Base-by-base conservation (phyloP, 2,888 invertebrate genomes). In the Gandaritis pyraliata region DNA sequence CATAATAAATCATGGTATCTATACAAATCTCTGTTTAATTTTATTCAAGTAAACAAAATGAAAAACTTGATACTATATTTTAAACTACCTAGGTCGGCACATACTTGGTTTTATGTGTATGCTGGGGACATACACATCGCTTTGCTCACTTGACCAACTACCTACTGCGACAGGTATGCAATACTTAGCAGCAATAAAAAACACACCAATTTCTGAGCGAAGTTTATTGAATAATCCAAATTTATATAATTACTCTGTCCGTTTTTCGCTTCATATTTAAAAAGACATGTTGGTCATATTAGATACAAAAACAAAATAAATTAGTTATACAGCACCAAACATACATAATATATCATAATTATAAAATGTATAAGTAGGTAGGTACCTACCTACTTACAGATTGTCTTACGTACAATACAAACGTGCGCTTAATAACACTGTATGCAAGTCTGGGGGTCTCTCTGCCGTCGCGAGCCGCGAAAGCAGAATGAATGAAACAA, bases 241-340 rank as follows among this genome's bases (percentile, higher is more conserved):
- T 88, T 87, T 89, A 87, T 85, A 90, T 87, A 88, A 78, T 79
- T 80, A 78, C 81, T 86, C 84, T 75, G 82, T 85, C 86, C 84
- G 75, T 81, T 85, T 87, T 81, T 88, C 88, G 87, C 86, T 88
- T 87, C 78, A 77, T 86, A 83, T n/a, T n/a, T 79, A 86, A 83
- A 86, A 81, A 79, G 77, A 78, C 72, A 81, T 67, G 78, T 82
- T 82, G 80, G 83, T 86, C 82, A 80, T 82, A 75, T 79, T 83
- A 86, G 77, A 85, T 81, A 85, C 68, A 77, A 85, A 82, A 82
- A 85, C 81, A 82, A 84, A 87, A 90, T 90, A 90, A 91, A 91
- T 90, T 90, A 91, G 87, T 90, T 88, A 87, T 86, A 86, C 90
- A 90, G 91, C 90, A 90, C 90, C 91, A 89, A 88, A 66, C 87